phyloP scores from a whole-genome alignment of 2,888 invertebrate species.

The Leucophenga montana region DNA sequence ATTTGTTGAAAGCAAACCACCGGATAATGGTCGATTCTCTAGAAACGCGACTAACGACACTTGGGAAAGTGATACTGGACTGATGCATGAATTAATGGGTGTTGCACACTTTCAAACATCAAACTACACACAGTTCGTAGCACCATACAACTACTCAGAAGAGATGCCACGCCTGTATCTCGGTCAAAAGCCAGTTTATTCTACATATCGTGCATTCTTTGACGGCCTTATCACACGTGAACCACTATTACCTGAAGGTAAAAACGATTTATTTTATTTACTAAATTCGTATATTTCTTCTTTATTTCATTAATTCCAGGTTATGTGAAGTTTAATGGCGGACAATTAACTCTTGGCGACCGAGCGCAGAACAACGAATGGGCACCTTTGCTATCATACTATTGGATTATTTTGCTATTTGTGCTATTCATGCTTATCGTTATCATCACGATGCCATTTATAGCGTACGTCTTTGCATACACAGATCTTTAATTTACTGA shows the following conservation, averaged over 20 bases:
- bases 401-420: slow-evolving; percentile 77
- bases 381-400: slow-evolving; percentile 74
- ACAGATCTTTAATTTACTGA: too few relatives aligned
- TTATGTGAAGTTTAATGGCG: slow-evolving; percentile 64
- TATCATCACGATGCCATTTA: slow-evolving; percentile 83
- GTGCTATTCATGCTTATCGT: slow-evolving; percentile 78
- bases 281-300: too few relatives aligned
- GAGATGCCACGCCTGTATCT: slow-evolving; percentile 26
- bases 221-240: slow-evolving; percentile 38
- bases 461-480: slow-evolving; percentile 76
- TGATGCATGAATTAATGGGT: slow-evolving; percentile 44
- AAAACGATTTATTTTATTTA: neutral
- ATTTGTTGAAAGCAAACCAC: too few relatives aligned
- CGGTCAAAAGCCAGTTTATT: slow-evolving; percentile 17
- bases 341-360: slow-evolving; percentile 58
- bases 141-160: slow-evolving; percentile 48
- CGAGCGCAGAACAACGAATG: slow-evolving; percentile 73
- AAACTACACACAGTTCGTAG: slow-evolving; percentile 41
- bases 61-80: slow-evolving; percentile 27
- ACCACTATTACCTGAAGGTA: slow-evolving; percentile 49
- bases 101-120: slow-evolving; percentile 43
- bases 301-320: slow-evolving; percentile 46
- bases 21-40: too few relatives aligned
- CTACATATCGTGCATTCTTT: slow-evolving; percentile 36
- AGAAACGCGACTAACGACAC: too few relatives aligned